phyloP scores from a whole-genome alignment of 1,140 invertebrate species.

The Tetragnatha versicolor region DNA sequence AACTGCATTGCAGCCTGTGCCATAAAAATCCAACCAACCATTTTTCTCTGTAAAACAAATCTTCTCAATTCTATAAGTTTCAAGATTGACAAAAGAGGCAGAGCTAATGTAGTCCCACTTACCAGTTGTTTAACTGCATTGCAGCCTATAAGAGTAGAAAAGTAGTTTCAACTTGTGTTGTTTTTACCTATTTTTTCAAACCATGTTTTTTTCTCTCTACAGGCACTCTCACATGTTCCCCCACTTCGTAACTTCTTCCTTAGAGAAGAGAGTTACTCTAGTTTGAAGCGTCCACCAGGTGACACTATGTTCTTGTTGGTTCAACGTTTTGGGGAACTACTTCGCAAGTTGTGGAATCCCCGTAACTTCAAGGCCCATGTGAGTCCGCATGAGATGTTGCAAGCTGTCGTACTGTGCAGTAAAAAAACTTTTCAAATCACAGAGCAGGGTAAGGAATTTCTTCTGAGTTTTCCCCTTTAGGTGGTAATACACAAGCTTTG shows the following conservation, averaged over 20 bases:
- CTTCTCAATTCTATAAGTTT: no score
- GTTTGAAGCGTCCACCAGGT: constrained; percentile 89
- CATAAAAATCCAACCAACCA: no score
- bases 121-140: no score
- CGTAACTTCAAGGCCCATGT: constrained; percentile 99
- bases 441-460: constrained; percentile 92
- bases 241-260: constrained; percentile 95
- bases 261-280: constrained; percentile 88
- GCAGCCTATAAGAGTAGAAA: no score
- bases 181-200: constrained; percentile 67
- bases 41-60: no score
- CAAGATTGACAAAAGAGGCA: no score
- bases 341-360: constrained; percentile 99
- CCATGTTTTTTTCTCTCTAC: constrained; percentile 41
- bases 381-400: constrained; percentile 99
- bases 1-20: no score
- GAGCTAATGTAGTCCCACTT: no score
- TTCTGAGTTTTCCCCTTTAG: no score
- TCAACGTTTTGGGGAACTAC: constrained; percentile 95
- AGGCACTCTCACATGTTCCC: constrained; percentile 93
- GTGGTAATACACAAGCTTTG: no score
- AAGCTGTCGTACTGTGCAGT: constrained; percentile 97
- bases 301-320: constrained; percentile 91
- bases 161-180: constrained; percentile 77
- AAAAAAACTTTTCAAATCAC: constrained; percentile 99